phyloP scores from a whole-genome alignment of 1,140 invertebrate genomes.

The Heliothis subflexa region DNA sequence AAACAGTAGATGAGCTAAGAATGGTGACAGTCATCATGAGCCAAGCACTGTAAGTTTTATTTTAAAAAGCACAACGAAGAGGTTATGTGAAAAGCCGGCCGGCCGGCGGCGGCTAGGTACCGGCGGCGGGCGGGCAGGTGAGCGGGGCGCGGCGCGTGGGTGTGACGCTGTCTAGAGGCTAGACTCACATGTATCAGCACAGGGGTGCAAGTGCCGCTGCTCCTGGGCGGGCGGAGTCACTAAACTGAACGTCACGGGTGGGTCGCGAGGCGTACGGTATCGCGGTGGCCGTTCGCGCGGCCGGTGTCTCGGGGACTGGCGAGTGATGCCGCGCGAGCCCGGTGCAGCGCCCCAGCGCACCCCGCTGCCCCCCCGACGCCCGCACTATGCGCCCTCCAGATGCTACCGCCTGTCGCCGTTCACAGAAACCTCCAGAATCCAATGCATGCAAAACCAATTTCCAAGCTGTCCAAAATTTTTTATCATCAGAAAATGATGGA shows the following conservation, averaged over 20 bases:
- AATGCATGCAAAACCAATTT: slow-evolving; percentile 17
- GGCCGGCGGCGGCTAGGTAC: slow-evolving; percentile 49
- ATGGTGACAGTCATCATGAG: slow-evolving; percentile 44
- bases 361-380: slow-evolving; percentile 76
- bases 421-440: slow-evolving; percentile 76
- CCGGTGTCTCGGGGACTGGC: slow-evolving; percentile 83
- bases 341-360: slow-evolving; percentile 73
- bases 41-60: slow-evolving; percentile 57
- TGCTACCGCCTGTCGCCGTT: slow-evolving; percentile 67
- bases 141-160: slow-evolving; percentile 44
- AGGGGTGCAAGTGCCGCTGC: slow-evolving; percentile 65
- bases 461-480: neutral
- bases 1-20: slow-evolving; percentile 31
- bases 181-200: slow-evolving; percentile 77
- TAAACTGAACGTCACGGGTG: slow-evolving; percentile 56
- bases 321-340: slow-evolving; percentile 62
- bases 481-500: neutral
- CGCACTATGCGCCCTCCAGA: slow-evolving; percentile 77
- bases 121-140: slow-evolving; percentile 54
- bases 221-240: slow-evolving; percentile 62
- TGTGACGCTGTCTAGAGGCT: slow-evolving; percentile 51
- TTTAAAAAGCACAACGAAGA: slow-evolving; percentile 65
- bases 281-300: slow-evolving; percentile 81
- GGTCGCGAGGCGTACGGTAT: slow-evolving; percentile 57
- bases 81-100: slow-evolving; percentile 76